Percentiles rank a stretch among this genome's conserved stretches.
Conservation (phyloP, 1,140 invertebrate species). For the Globodera ellingtonae region DNA sequence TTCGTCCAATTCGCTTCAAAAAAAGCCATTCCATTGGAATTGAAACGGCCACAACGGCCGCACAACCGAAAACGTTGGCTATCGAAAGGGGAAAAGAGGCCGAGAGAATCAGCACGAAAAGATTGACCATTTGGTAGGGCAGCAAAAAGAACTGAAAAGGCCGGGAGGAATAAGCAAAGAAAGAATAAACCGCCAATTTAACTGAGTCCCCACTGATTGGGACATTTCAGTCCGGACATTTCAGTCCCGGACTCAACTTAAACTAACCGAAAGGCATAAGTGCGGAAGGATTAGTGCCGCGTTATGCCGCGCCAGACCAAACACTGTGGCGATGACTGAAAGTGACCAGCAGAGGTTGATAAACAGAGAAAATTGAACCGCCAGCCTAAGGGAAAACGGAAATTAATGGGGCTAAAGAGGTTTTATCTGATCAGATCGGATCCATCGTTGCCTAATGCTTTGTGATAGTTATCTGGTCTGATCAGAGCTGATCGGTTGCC, state of each 20-base stretch:
- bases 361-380: conserved; percentile 2
- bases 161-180: neutral
- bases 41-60: neutral
- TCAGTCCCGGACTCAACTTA: neutral
- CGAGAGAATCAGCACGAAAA: neutral
- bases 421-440: neutral
- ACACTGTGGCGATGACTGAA: neutral
- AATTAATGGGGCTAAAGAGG: neutral
- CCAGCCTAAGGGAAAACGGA: neutral
- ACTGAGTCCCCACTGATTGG: too few relatives aligned
- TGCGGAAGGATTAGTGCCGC: conserved; percentile 14
- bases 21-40: conserved; percentile 2
- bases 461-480: neutral
- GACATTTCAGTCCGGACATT: too few relatives aligned
- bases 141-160: neutral
- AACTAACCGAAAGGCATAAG: conserved; percentile 21
- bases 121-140: neutral
- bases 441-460: neutral
- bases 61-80: neutral
- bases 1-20: neutral
- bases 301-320: conserved; percentile 13
- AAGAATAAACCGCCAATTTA: neutral
- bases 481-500: neutral
- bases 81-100: conserved; percentile 3
- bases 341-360: conserved; percentile 19